phyloP scores from a whole-genome alignment of 1,140 invertebrate genomes.

The Vollenhovia emeryi region DNA sequence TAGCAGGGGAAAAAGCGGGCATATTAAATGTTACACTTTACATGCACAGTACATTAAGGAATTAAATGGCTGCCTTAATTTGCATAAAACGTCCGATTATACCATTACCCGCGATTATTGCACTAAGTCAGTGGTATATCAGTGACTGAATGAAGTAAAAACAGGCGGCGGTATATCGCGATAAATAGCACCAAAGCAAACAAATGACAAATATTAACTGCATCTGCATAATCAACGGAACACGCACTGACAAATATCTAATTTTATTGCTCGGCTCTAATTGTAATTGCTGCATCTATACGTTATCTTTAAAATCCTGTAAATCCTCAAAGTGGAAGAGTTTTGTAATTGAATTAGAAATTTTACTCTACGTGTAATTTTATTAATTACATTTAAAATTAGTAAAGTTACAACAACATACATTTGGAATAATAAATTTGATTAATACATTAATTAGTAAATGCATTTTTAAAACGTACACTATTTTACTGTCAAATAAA shows the following conservation, averaged over 20 bases:
- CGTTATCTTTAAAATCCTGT: neutral
- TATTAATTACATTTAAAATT: neutral
- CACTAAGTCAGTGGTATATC: neutral
- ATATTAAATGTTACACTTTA: conserved; percentile 47
- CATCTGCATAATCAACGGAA: neutral
- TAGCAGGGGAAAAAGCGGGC: neutral
- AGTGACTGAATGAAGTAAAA: conserved; percentile 10
- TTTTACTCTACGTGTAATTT: neutral
- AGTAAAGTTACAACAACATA: neutral
- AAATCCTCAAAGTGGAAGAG: neutral
- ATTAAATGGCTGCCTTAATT: conserved; percentile 42
- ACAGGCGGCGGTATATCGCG: neutral
- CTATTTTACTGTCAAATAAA: neutral
- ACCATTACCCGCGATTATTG: conserved; percentile 24
- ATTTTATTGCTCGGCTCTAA: neutral
- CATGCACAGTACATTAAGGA: conserved; percentile 17
- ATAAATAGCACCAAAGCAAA: no score
- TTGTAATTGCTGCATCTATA: neutral
- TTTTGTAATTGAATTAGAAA: neutral
- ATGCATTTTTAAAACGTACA: neutral
- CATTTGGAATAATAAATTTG: neutral
- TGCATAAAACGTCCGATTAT: conserved; percentile 21
- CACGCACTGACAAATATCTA: neutral
- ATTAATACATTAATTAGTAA: neutral
- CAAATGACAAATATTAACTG: neutral